Evolutionary conservation across 2,113 vertebrate species (phyloP).

Genomic region (Plecturocebus donacophilus): DNA sequence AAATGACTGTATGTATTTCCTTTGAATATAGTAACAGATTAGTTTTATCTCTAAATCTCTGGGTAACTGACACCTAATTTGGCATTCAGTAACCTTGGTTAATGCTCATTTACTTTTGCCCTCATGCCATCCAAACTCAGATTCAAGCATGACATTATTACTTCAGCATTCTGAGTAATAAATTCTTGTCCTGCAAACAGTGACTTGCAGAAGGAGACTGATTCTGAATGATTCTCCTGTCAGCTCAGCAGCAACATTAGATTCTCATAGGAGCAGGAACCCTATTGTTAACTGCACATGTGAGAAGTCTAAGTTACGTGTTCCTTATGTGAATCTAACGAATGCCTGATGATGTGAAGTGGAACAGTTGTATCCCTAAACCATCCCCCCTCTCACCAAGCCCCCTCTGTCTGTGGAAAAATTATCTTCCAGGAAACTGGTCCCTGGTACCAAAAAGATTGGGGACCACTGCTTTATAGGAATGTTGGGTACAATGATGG

Average conservation of each 20-base stretch:
- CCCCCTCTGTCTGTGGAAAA: too few species aligned
- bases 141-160: background rate
- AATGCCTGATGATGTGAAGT: too few species aligned
- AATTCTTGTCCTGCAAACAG: background rate
- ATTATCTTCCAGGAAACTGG: too few species aligned
- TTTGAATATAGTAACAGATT: conserved; percentile 10
- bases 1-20: background rate
- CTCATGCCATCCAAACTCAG: background rate
- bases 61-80: background rate
- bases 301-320: too few species aligned
- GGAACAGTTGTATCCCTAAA: too few species aligned
- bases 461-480: background rate
- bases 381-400: too few species aligned
- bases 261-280: too few species aligned
- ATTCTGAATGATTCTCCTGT: background rate
- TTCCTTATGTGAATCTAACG: too few species aligned
- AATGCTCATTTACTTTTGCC: background rate
- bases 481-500: background rate
- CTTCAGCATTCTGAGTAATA: background rate
- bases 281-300: too few species aligned
- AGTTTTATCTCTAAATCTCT: conserved; percentile 27
- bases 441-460: too few species aligned
- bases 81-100: background rate
- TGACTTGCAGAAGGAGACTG: background rate
- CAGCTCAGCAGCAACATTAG: too few species aligned